These are phyloP conservation scores for Ibidorhyncha struthersii DNA, from an alignment of 2,113 vertebrate species.

Conservation along the genomic window DNA sequence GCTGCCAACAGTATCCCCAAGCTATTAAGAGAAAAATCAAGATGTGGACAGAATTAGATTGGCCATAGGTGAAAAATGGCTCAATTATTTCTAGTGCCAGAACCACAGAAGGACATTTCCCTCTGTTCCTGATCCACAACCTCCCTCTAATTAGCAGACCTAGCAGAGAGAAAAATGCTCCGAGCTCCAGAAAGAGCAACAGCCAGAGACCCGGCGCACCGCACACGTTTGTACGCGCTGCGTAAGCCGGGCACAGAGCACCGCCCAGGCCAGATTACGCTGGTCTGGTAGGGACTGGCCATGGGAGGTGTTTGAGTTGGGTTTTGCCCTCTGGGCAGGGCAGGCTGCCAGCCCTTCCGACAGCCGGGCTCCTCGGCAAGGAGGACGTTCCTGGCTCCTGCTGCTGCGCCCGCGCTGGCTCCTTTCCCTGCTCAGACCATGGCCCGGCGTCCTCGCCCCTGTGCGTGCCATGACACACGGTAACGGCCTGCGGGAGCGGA, in stretches of 20 bases:
- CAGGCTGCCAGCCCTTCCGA: background rate
- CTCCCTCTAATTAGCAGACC: slow-evolving; percentile 31
- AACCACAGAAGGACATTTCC: slow-evolving; percentile 48
- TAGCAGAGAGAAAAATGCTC: slow-evolving; percentile 16
- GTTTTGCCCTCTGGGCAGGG: background rate
- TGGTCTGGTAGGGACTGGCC: background rate
- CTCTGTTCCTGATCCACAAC: slow-evolving; percentile 35
- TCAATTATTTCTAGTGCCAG: slow-evolving; percentile 56
- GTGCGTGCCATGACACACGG: fast-evolving
- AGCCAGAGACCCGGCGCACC: background rate
- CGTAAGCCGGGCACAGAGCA: background rate
- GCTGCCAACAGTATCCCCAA: slow-evolving; percentile 9
- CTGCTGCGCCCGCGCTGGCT: fast-evolving
- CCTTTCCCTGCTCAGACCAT: background rate
- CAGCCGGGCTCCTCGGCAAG: fast-evolving
- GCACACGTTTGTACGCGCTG: fast-evolving
- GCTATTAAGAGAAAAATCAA: slow-evolving; percentile 45
- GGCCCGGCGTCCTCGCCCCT: fast-evolving
- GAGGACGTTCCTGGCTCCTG: background rate
- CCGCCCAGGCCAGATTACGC: fast-evolving
- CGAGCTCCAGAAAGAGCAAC: background rate
- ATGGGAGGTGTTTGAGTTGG: fast-evolving
- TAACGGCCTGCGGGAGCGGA: background rate
- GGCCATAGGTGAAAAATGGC: slow-evolving; percentile 55
- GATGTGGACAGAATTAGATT: slow-evolving; percentile 24